Conservation (phyloP, 2,113 vertebrate species). For the Elanus axillaris region DNA sequence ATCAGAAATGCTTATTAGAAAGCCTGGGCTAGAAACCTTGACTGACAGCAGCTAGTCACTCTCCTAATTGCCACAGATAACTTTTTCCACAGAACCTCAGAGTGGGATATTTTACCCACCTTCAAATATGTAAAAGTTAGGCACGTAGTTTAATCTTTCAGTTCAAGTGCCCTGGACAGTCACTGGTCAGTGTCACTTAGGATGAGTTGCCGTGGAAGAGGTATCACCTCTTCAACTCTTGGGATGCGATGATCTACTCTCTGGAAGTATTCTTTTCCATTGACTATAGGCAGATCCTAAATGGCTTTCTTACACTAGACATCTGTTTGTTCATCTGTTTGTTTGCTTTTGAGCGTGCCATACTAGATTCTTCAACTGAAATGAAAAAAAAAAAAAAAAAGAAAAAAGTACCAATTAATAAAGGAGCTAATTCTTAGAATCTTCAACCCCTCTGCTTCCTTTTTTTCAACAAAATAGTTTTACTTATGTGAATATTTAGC, state of each 20-base stretch:
- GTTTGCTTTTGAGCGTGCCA: background rate
- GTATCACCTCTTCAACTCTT: background rate
- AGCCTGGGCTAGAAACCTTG: background rate
- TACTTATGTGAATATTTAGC: background rate
- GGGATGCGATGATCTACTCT: background rate
- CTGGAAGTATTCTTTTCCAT: background rate
- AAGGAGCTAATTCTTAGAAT: background rate
- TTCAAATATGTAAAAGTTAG: background rate
- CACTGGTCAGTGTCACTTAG: background rate
- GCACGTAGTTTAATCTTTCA: background rate
- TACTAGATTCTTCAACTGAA: background rate
- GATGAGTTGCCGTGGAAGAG: background rate
- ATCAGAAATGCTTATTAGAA: background rate
- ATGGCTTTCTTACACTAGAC: background rate
- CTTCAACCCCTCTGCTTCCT: background rate
- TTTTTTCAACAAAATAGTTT: background rate
- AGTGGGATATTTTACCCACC: background rate
- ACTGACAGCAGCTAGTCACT: background rate
- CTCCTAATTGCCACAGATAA: background rate
- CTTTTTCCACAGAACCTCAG: background rate
- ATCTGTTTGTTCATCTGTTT: background rate
- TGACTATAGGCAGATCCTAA: background rate
- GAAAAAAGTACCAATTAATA: background rate
- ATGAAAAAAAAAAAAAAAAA: background rate
- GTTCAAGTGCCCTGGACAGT: background rate